These are phyloP conservation scores for Heterochromis multidens DNA, from an alignment of 2,113 vertebrate species.

Conservation along the genomic window DNA sequence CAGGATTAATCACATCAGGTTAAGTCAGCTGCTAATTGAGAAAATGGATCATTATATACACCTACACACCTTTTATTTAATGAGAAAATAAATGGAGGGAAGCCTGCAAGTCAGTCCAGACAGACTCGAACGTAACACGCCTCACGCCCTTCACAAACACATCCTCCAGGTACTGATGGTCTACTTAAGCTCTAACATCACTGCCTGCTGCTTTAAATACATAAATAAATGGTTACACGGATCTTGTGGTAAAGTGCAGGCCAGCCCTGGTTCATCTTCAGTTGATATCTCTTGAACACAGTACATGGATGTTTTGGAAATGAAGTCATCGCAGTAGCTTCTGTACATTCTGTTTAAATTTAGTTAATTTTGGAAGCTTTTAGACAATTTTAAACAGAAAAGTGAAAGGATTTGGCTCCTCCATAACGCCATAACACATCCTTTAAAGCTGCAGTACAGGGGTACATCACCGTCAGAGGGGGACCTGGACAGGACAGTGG, in stretches of 20 bases:
- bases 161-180: too few relatives aligned
- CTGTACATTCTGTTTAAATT: too few relatives aligned
- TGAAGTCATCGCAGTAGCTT: background rate
- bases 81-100: background rate
- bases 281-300: background rate
- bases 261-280: background rate
- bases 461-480: background rate
- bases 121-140: background rate
- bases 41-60: background rate
- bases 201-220: background rate
- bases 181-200: background rate
- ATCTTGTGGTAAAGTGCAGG: background rate
- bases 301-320: background rate
- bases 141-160: rapidly evolving
- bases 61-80: background rate
- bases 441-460: background rate
- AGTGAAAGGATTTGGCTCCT: too few relatives aligned
- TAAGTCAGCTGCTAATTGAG: background rate
- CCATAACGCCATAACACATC: too few relatives aligned
- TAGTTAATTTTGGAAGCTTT: too few relatives aligned
- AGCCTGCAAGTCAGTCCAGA: background rate
- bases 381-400: too few relatives aligned
- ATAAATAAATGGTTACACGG: background rate
- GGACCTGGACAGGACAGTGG: background rate
- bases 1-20: background rate